Evolutionary conservation across 2,113 vertebrate species (phyloP), one percentile per base, ranked within the genome.

Genomic region (Arenaria interpres): DNA sequence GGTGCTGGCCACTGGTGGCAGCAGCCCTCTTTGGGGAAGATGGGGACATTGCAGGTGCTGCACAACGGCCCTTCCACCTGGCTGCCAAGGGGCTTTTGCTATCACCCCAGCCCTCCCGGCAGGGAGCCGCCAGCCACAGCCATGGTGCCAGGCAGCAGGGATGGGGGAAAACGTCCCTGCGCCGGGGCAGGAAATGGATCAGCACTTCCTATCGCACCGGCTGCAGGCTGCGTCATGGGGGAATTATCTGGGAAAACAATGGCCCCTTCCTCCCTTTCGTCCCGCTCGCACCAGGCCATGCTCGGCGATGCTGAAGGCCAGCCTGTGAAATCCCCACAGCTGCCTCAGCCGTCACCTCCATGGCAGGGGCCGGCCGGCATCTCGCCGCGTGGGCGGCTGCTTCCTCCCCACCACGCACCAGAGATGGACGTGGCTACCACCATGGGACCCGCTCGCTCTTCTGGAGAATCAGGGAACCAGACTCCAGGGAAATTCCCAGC

Each of bases 241-340:
- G 82, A 94, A 80, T 86, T 88, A 73, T 77, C 75, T 84, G 72
- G 64, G 85, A 95, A 94, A 95, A 96, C 95, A 94, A 96, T 92
- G 43, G 85, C 50, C 64, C 64, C 64, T 97, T 96, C 95, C 95
- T 96, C 92, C 50, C 59, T 50, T 45, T 56, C 17, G 11, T 37
- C 46, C 51, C 0, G 3, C 62, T 63, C 1, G 1, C 8, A 7
- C 41, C 59, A 89, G 74, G 67, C 80, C 41, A 46, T 0, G 7
- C 54, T 62, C 2, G 1, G 71, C 0, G 0, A 66, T 0, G 1
- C 77, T 67, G 74, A 82, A 12, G 4, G 54, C 20, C 57, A 67
- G 87, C 19, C 66, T 87, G 77, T 89, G 86, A 89, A 92, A 82
- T 43, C 51, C 53, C 62, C 74, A 19, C 35, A 56, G 74, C 66